Percentiles rank a stretch among this genome's conserved stretches.
Evolutionary conservation across 2,113 vertebrate species (phyloP).

Genomic region (Sarotherodon lohbergeri): DNA sequence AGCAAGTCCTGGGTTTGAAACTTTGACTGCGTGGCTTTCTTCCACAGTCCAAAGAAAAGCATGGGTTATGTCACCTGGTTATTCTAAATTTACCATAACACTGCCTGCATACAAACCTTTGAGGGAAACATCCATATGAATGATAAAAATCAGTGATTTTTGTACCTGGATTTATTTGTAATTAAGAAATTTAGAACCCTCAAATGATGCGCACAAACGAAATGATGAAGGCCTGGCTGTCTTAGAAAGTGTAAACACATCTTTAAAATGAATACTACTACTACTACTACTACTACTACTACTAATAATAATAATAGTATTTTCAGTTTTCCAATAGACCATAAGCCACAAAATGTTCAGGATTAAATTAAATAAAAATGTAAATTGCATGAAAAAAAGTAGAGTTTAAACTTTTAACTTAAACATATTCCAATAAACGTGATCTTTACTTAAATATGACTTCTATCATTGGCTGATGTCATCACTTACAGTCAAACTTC

Average conservation of each 20-base stretch:
- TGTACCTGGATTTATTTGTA: background rate
- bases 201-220: background rate
- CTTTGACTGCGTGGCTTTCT: background rate
- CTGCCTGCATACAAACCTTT: background rate
- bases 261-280: too few relatives aligned
- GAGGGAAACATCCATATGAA: background rate
- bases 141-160: background rate
- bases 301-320: background rate
- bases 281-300: too few relatives aligned
- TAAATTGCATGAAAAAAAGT: background rate
- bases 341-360: background rate
- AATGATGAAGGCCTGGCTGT: background rate
- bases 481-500: background rate
- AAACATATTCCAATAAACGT: background rate
- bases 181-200: background rate
- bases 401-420: background rate
- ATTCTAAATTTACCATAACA: background rate
- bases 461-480: background rate
- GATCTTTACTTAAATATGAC: background rate
- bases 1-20: background rate
- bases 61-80: background rate
- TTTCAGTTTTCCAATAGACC: background rate
- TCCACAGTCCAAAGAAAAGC: background rate
- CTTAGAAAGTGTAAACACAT: too few relatives aligned
- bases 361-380: background rate